Percentiles rank a stretch among this genome's conserved stretches.
These are phyloP conservation scores for Sycobia sp. DNA, from an alignment of 1,140 invertebrate genomes.

Conservation along the genomic window DNA sequence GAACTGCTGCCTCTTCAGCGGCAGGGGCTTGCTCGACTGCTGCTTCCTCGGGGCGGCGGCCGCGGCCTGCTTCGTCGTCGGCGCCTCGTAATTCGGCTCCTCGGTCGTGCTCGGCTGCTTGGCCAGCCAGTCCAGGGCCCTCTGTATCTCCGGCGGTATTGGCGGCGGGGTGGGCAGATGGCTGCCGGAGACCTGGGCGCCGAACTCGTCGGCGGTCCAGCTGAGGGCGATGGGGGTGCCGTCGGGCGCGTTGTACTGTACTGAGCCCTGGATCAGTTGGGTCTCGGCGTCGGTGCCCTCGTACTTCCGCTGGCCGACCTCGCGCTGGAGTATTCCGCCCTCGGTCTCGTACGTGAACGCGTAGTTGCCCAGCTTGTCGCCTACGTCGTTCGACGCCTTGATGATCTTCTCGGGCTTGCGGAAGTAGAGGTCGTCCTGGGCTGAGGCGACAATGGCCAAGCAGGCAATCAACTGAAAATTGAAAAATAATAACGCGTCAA, in stretches of 20 bases:
- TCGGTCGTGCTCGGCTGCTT: slow-evolving; percentile 58
- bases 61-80: slow-evolving; percentile 34
- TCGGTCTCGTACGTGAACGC: slow-evolving; percentile 59
- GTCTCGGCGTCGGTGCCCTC: slow-evolving; percentile 57
- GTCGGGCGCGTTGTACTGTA: slow-evolving; percentile 65
- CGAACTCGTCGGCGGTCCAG: slow-evolving; percentile 63
- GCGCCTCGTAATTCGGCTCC: slow-evolving; percentile 39
- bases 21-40: slow-evolving; percentile 21
- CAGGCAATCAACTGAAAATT: slow-evolving; percentile 39
- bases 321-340: slow-evolving; percentile 60
- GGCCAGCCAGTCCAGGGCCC: slow-evolving; percentile 71
- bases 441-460: slow-evolving; percentile 28
- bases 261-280: slow-evolving; percentile 63
- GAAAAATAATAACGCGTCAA: too few species aligned
- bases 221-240: slow-evolving; percentile 60
- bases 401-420: slow-evolving; percentile 55
- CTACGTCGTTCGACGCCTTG: slow-evolving; percentile 48
- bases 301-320: slow-evolving; percentile 59
- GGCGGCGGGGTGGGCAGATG: slow-evolving; percentile 77
- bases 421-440: slow-evolving; percentile 41
- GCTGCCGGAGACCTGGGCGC: slow-evolving; percentile 63
- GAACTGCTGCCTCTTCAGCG: slow-evolving; percentile 12
- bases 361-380: slow-evolving; percentile 55
- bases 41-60: background rate
- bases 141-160: slow-evolving; percentile 77